These are phyloP conservation scores for Syrista parreyssii DNA, from an alignment of 2,888 invertebrate genomes.

Conservation along the genomic window DNA sequence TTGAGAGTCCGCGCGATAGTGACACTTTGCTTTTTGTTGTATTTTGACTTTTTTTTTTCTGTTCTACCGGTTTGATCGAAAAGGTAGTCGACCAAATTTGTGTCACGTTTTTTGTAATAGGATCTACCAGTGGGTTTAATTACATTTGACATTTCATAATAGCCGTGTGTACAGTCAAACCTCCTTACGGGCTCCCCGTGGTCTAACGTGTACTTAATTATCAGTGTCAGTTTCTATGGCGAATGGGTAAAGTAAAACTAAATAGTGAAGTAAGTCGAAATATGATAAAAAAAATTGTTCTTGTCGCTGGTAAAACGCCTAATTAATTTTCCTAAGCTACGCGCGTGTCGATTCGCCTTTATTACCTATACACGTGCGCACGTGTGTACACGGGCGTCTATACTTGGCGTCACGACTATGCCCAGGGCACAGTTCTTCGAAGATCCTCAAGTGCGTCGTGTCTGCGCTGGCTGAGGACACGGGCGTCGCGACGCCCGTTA, in stretches of 20 bases:
- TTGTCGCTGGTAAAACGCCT: constrained; percentile 21
- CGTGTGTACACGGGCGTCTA: constrained; percentile 37
- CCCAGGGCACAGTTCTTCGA: constrained; percentile 55
- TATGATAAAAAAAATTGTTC: neutral
- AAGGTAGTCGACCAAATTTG: neutral
- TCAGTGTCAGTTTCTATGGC: neutral
- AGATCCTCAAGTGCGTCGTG: constrained; percentile 60
- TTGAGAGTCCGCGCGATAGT: neutral
- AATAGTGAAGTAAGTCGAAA: neutral
- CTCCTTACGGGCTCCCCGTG: neutral
- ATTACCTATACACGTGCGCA: constrained; percentile 13
- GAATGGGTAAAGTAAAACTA: neutral
- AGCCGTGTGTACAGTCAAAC: neutral
- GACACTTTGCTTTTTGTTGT: neutral
- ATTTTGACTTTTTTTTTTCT: neutral
- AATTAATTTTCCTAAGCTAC: constrained; percentile 39
- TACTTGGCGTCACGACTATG: constrained; percentile 57
- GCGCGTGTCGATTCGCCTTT: constrained; percentile 2
- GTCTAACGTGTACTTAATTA: neutral
- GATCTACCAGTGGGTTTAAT: neutral
- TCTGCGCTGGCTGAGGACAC: constrained; percentile 22
- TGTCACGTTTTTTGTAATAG: neutral
- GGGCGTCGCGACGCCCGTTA: neutral
- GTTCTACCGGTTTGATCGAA: too few relatives aligned
- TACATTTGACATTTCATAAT: neutral